phyloP scores from a whole-genome alignment of 2,888 invertebrate species.

The Leptinotarsa tumamoca region DNA sequence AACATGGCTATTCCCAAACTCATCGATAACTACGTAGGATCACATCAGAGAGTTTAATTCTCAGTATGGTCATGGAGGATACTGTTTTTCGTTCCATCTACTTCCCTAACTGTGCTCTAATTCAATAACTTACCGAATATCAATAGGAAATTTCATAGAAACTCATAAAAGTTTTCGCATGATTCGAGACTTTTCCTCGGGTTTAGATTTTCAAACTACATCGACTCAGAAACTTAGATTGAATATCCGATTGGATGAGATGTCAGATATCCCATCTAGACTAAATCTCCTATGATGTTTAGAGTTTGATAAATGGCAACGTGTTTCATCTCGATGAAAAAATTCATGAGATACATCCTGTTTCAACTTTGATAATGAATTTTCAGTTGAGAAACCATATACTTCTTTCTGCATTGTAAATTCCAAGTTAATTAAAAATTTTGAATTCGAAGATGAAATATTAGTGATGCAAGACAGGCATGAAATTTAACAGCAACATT shows the following conservation, averaged over 20 bases:
- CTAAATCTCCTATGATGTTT: not conserved
- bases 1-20: too few species aligned
- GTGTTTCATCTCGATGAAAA: not conserved
- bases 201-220: conserved; percentile 2
- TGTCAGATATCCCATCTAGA: not conserved
- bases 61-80: not conserved
- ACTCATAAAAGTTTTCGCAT: conserved; percentile 16
- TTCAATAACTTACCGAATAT: conserved; percentile 7
- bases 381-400: not conserved
- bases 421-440: not conserved
- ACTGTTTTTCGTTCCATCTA: not conserved
- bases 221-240: conserved; percentile 5
- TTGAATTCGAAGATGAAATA: too few species aligned
- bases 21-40: not conserved
- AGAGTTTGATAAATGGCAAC: conserved; percentile 1
- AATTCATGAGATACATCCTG: not conserved
- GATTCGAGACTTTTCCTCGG: not conserved
- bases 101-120: not conserved
- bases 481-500: too few species aligned
- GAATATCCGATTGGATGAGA: conserved; percentile 5
- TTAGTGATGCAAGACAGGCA: too few species aligned
- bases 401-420: not conserved
- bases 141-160: conserved; percentile 2
- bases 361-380: not conserved
- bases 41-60: not conserved